Conservation (phyloP, 2,113 vertebrate species). For the Tupaia chinensis region DNA sequence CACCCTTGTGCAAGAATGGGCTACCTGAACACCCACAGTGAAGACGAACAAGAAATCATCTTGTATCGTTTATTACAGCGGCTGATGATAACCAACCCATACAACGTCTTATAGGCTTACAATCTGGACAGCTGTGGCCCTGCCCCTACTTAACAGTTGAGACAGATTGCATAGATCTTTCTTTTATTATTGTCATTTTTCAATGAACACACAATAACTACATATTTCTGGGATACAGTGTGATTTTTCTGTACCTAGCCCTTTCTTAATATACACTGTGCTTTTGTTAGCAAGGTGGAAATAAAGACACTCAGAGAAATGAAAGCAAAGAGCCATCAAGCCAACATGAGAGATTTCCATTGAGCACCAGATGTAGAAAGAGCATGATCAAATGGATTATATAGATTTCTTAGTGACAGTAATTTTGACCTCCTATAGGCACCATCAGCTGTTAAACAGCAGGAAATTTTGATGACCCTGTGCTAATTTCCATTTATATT, state of each 20-base stretch:
- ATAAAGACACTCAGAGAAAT: neutral
- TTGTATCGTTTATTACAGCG: fast-evolving
- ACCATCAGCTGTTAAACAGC: constrained; percentile 64
- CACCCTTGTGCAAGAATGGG: too few relatives aligned
- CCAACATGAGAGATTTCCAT: neutral
- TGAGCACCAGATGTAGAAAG: constrained; percentile 32
- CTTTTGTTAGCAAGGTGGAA: neutral
- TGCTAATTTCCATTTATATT: constrained; percentile 69
- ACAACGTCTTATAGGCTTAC: fast-evolving
- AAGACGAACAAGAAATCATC: neutral
- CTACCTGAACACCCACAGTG: fast-evolving
- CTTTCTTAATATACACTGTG: neutral
- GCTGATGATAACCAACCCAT: fast-evolving
- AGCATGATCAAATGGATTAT: constrained; percentile 19
- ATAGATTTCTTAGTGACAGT: constrained; percentile 54
- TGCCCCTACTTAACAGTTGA: neutral
- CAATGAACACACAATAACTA: too few relatives aligned
- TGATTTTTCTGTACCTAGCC: too few relatives aligned
- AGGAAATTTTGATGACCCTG: constrained; percentile 67
- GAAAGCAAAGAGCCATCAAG: neutral
- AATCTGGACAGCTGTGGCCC: neutral
- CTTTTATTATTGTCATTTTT: neutral
- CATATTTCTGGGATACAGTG: too few relatives aligned
- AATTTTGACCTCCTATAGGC: constrained; percentile 53
- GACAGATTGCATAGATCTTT: neutral